These are phyloP conservation scores for Athene cunicularia DNA, from an alignment of 2,113 vertebrate genomes.

Conservation along the genomic window DNA sequence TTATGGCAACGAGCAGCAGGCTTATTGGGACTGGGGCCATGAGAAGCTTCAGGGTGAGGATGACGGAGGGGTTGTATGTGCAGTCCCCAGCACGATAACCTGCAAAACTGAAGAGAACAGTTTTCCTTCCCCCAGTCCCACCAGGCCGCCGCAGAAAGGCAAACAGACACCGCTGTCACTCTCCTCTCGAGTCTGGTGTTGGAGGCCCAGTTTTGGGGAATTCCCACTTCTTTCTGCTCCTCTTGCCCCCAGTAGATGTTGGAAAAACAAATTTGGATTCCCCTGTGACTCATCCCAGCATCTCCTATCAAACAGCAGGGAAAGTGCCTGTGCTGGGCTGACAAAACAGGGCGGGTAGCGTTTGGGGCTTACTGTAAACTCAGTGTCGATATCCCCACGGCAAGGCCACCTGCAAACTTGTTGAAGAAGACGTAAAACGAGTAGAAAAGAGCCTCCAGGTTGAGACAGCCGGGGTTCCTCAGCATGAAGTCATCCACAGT, in stretches of 20 bases:
- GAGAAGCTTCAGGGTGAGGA: conserved; percentile 71
- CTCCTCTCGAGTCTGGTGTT: not conserved
- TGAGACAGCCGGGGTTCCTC: conserved; percentile 64
- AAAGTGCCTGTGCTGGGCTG: not conserved
- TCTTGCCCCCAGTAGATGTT: not conserved
- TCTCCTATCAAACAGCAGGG: not conserved
- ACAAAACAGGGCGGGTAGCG: not conserved
- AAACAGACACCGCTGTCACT: rapidly evolving
- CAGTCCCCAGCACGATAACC: conserved; percentile 76
- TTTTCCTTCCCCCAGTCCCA: not conserved
- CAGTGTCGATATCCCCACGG: conserved; percentile 77
- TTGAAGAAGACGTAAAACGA: conserved; percentile 81
- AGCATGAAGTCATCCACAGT: conserved; percentile 75
- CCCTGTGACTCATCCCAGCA: not conserved
- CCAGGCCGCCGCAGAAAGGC: not conserved
- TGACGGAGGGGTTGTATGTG: conserved; percentile 51
- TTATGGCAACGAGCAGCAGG: conserved; percentile 74
- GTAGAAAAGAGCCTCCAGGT: conserved; percentile 80
- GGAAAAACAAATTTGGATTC: not conserved
- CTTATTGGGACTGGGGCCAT: conserved; percentile 71
- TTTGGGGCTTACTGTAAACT: conserved; percentile 74
- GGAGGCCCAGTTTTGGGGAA: not conserved
- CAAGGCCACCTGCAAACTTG: conserved; percentile 80
- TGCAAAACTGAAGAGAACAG: conserved; percentile 62
- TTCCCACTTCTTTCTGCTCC: not conserved